phyloP scores from a whole-genome alignment of 1,140 invertebrate species.

The Drosophila teissieri region DNA sequence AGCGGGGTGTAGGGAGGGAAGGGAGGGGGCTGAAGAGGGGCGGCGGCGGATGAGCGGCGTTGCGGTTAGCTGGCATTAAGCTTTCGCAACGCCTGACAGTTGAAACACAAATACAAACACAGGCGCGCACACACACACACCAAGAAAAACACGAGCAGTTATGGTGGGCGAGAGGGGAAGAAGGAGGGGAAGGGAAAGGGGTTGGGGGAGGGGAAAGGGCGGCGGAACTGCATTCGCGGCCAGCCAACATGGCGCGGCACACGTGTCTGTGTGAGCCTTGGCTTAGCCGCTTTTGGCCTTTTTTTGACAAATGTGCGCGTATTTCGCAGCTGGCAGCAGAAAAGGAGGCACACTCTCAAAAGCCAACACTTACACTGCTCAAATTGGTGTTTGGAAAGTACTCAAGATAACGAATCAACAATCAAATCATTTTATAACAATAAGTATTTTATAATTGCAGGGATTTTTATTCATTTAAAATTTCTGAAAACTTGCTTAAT shows the following conservation, averaged over 20 bases:
- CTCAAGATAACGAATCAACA: no score
- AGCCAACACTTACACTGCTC: not conserved
- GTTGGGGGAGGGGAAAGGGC: conserved; percentile 22
- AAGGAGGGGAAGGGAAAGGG: conserved; percentile 2
- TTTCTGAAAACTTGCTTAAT: no score
- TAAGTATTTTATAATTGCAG: no score
- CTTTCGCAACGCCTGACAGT: conserved; percentile 75
- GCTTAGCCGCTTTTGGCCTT: conserved; percentile 49
- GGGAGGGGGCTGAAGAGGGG: not conserved
- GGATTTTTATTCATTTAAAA: no score
- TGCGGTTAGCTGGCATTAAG: conserved; percentile 72
- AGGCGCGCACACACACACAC: not conserved
- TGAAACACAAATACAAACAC: conserved; percentile 45
- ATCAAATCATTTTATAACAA: no score
- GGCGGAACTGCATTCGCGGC: conserved; percentile 56
- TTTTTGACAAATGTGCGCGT: conserved; percentile 59
- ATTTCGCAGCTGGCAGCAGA: conserved; percentile 32
- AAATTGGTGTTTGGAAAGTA: not conserved
- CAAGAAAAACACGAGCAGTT: not conserved
- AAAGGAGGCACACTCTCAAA: conserved; percentile 10
- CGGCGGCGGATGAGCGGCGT: conserved; percentile 10
- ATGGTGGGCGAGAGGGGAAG: not conserved
- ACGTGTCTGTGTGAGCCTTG: conserved; percentile 50
- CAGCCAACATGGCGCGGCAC: conserved; percentile 77
- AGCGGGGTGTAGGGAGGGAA: no score